Base-by-base conservation (phyloP, 2,888 invertebrate species). In the Idaea straminata region DNA sequence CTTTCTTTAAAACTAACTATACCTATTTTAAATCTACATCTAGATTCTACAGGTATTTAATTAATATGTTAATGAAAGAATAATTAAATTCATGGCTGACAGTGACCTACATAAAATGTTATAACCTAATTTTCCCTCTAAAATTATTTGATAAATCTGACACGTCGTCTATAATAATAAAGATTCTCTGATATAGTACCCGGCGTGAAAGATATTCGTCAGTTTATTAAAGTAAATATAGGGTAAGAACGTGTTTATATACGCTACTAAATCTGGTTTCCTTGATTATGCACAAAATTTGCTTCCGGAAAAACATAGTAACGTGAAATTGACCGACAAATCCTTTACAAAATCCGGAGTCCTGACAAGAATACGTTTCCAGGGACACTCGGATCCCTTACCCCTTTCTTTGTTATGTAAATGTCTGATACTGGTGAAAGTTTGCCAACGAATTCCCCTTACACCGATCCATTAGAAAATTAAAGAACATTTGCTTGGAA, bases 361-460 rank as follows among this genome's bases (percentile, higher is more conserved):
- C 83, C 83, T 87, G 84, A 85, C 85, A 82, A 85, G 85, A 88
- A 87, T 87, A 88, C 84, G 82, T 83, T 86, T 79, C 81, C 72
- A 79, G 83, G 84, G 86, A 84, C 82, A 83, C 78, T 79, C 78
- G 75, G 82, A 83, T 82, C 80, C 82, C 79, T 84, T 82, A 86
- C 86, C 86, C 86, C 84, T 88, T 82, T 76, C 83, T 88, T 90
- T 89, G 87, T 89, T 86, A 89, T 88, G 88, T 86, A 88, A 90
- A 90, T 89, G 85, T 87, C 84, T 80, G 76, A 81, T 79, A 82
- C 82, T 85, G 83, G 80, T 79, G 77, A 84, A 88, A 85, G 85
- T 87, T 88, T 86, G 83, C 83, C 82, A 82, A 85, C 89, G 85
- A 88, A 87, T 83, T 83, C 85, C 85, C 83, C 78, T 78, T 78